Base-by-base conservation (phyloP, 2,113 vertebrate genomes). In the Dendrocopos noguchii region DNA sequence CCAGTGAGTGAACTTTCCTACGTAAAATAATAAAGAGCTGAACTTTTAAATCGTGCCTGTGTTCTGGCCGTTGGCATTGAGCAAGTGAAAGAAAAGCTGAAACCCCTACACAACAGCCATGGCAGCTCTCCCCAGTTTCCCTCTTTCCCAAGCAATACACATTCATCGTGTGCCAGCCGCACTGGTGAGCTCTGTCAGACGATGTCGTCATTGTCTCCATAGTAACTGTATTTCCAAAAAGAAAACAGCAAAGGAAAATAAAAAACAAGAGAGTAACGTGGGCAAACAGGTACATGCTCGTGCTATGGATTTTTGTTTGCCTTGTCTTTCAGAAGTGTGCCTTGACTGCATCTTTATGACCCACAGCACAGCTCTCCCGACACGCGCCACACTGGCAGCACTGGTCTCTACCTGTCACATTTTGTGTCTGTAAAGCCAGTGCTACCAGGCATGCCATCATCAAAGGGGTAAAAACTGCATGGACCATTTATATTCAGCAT, bases 211-310 rank as follows among this genome's bases (percentile, higher is more conserved):
- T 2, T 60, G 76, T 93, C 87, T 95, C 91, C 80, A 96, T 84
- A 91, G 91, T 78, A 92, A 96, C 93, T 80, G 1, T 46, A 80
- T 52, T 89, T 87, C 82, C 84, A 82, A 78, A 82, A 57, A 47
- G 65, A 87, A 95, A 91, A 91, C 53, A 89, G 56, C 61, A 39
- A 67, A 90, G 66, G 57, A 53, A 91, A 96, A 83, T 64, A 75
- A 84, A 66, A 82, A 81, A 36, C 66, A 84, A 75, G 12, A 67
- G 60, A 4, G 0, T 84, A 70, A 93, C 76, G 52, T 91, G 87
- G 82, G 76, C 94, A 94, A 88, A 66, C 46, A 93, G 67, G 85
- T 47, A 72, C 10, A 42, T 25, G 1, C 11, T 64, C 29, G 15
- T 55, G 24, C 24, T 65, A 39, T 15, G 34, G 74, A 75, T 87